Base-by-base conservation (phyloP, 92 coral and sea anemone species). In the Palythoa heliodiscus region DNA sequence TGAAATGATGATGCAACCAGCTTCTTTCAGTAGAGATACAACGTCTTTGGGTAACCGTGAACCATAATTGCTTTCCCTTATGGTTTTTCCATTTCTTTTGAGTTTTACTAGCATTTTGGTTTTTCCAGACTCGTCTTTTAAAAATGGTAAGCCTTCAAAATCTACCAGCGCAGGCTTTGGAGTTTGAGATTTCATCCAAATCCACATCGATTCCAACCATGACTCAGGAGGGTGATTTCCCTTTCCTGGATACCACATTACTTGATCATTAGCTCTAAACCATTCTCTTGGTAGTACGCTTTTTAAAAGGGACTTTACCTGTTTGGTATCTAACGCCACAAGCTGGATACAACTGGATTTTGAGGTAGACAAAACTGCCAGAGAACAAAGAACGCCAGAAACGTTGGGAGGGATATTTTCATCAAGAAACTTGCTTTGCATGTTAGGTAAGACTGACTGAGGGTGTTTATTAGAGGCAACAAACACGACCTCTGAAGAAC, bases 161-260 rank as follows among this genome's bases (percentile, higher is more conserved):
- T 3, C 12, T 77, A 47, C 70, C 20, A 88, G 74, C 43, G 54
- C 23, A 3, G 43, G 24, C 17, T 88, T 72, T n/a, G 73, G 83
- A 40, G 54, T 40, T 38, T 74, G 75, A 0, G 82, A 77, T 12
- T 83, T 70, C 83, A 88, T 88, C 91, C 91, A 88, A 15, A 76
- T 23, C 91, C 91, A 88, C 58, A 88, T 69, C 53, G 73, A 54
- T 22, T 68, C 77, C 52, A 66, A 71, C 91, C 91, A 88, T 22
- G 82, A 74, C 81, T 88, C 57, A 9, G 91, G 91, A 10, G 91
- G 91, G 43, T 83, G 91, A 25, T 39, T 69, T 0, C 63, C 19
- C 4, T 2, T 6, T 3, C 77, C 88, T 14, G 71, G 87, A 22
- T 37, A 22, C 91, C 91, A 88, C 53, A 9, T 39, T 14, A 88